Base-by-base conservation (phyloP, 1,140 invertebrate genomes). In the Ganaspis sp. region DNA sequence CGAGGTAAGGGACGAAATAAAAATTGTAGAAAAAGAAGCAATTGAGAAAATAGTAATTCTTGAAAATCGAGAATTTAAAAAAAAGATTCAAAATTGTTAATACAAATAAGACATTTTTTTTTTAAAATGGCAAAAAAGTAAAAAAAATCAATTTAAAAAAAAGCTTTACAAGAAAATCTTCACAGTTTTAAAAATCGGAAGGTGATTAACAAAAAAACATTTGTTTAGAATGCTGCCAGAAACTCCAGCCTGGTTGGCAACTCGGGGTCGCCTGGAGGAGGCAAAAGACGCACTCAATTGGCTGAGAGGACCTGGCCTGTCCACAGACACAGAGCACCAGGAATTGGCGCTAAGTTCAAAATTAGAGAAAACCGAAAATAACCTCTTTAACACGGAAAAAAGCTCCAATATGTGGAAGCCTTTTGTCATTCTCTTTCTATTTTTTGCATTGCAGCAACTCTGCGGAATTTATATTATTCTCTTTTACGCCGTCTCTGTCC, bases 401-500 rank as follows among this genome's bases (percentile, higher is more conserved):
- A 91, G 92, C 74, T 93, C 93, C 9, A 93, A 92, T 4, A 93
- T 93, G 19, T 93, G 92, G 86, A 94, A 94, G 82, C 93, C 94
- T 0, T 86, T 94, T 79, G 49, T 92, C 1, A 92, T 94, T 74
- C 86, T 94, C 5, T 87, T 92, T 15, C 82, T 91, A 0, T 86
- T 94, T 4, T 94, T 94, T 78, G 87, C 92, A 8, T 93, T 94
- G 74, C 94, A 94, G 84, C 93, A 94, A 81, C 92, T 93, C 70
- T 91, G 92, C 42, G 94, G 94, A 38, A 93, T 94, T 81, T 94
- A 95, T 84, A 94, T 94, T 2, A 93, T 94, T 11, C 91, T 95
- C 34, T 95, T 95, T 81, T 95, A 95, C 82, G 93, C 94, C 0
- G 93, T 95, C n/a, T 93, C 93, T 73, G 93, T 96, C 81, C 94